Percentiles rank a stretch among this genome's conserved stretches.
Conservation (phyloP, 92 coral and sea anemone genomes). For the Palythoa grandis region DNA sequence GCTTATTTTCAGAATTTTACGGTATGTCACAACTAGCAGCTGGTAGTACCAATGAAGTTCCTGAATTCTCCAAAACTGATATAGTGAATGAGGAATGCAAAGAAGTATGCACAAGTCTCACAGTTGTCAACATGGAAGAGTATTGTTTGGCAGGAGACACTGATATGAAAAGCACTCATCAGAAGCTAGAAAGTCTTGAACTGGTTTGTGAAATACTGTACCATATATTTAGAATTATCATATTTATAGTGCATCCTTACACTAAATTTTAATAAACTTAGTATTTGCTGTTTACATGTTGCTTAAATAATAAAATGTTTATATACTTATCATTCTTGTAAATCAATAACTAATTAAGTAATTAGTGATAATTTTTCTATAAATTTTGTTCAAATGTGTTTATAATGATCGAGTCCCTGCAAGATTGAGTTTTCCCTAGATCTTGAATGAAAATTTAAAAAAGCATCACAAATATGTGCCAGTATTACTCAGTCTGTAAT, state of each 20-base stretch:
- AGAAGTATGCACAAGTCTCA: slow-evolving; percentile 21
- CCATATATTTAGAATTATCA: not conserved
- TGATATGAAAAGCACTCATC: too few species aligned
- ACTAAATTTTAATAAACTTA: too few species aligned
- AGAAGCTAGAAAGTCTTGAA: not conserved
- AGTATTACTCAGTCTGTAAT: not conserved
- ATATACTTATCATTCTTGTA: too few species aligned
- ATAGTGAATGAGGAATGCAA: slow-evolving; percentile 17
- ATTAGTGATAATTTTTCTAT: too few species aligned
- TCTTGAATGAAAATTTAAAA: not conserved
- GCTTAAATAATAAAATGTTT: too few species aligned
- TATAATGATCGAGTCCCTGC: too few species aligned
- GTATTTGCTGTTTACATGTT: too few species aligned
- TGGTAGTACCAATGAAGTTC: slow-evolving; percentile 15
- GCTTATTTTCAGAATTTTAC: too few species aligned
- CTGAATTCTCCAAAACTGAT: not conserved
- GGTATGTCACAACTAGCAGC: not conserved
- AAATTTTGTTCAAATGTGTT: not conserved
- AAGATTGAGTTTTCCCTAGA: not conserved
- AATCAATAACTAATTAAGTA: too few species aligned
- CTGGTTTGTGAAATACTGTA: not conserved
- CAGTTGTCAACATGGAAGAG: not conserved
- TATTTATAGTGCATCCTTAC: too few species aligned
- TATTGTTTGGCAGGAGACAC: too few species aligned
- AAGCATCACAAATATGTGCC: not conserved